Evolutionary conservation across 1,140 invertebrate genomes (phyloP).

Genomic region (Drosophila hydei): DNA sequence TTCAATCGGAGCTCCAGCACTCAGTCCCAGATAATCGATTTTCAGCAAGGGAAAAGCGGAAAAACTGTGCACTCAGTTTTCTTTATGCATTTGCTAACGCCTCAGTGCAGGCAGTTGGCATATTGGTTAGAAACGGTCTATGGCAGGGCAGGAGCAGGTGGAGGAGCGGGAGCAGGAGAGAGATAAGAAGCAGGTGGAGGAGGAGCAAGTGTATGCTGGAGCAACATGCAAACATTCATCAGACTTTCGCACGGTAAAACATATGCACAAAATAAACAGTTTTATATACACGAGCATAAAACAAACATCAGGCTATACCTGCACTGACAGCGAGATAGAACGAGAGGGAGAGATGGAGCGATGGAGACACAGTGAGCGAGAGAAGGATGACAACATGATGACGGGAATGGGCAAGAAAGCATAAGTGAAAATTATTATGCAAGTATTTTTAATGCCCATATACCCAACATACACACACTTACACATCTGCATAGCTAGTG

Average conservation of each 20-base stretch:
- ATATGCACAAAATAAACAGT: conserved; percentile 12
- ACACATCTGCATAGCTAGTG: too few species aligned
- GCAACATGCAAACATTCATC: too few species aligned
- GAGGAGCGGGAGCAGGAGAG: too few species aligned
- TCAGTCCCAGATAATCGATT: conserved; percentile 39
- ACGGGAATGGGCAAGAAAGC: neutral
- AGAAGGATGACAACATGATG: neutral
- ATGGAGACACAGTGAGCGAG: neutral
- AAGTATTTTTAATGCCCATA: neutral
- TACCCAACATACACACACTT: neutral
- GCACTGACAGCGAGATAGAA: neutral
- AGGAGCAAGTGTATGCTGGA: too few species aligned
- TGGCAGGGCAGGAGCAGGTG: neutral
- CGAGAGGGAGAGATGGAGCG: neutral
- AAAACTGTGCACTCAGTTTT: conserved; percentile 27
- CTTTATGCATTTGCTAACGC: conserved; percentile 35
- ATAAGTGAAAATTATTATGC: conserved; percentile 29
- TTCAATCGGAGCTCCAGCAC: neutral
- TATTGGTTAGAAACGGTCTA: too few species aligned
- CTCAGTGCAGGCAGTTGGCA: neutral
- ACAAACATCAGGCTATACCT: neutral
- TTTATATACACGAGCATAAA: conserved; percentile 1
- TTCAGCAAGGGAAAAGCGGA: conserved; percentile 23
- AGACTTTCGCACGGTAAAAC: conserved; percentile 3
- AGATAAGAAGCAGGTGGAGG: too few species aligned